Evolutionary conservation across 2,888 invertebrate species (phyloP).

Genomic region (Acronicta aceris): DNA sequence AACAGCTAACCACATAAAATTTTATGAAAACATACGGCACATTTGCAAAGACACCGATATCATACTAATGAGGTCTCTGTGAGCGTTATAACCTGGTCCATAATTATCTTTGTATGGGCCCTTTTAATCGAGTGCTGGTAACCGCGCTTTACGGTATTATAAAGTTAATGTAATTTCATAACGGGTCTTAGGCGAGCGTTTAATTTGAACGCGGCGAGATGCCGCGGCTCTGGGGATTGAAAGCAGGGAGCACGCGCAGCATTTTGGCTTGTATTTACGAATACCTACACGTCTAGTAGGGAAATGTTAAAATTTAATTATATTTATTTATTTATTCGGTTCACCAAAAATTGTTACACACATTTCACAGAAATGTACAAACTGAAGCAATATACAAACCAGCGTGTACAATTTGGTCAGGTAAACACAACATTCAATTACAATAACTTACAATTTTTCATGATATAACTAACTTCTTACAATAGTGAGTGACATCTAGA

Average conservation of each 20-base stretch:
- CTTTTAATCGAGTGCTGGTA: slow-evolving; percentile 74
- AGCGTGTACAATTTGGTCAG: no score
- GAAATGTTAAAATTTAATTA: slow-evolving; percentile 35
- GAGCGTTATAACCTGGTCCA: slow-evolving; percentile 65
- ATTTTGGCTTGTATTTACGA: slow-evolving; percentile 25
- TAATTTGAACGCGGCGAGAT: slow-evolving; percentile 68
- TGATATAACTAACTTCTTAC: no score
- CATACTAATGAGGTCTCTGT: slow-evolving; percentile 56
- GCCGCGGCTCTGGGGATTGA: slow-evolving; percentile 44
- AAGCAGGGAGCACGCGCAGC: slow-evolving; percentile 31
- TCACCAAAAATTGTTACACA: no score
- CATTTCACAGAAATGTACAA: no score
- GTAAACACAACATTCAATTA: no score
- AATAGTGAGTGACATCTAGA: no score
- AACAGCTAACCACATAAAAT: slow-evolving; percentile 29
- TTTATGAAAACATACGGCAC: slow-evolving; percentile 39
- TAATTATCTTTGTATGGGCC: slow-evolving; percentile 76
- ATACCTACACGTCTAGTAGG: slow-evolving; percentile 29
- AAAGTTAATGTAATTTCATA: slow-evolving; percentile 76
- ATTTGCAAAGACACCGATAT: slow-evolving; percentile 50
- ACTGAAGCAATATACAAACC: no score
- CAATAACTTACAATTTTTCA: no score
- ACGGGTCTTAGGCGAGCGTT: slow-evolving; percentile 69
- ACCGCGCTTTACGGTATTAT: slow-evolving; percentile 71
- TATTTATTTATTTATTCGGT: no score